Percentiles rank a stretch among this genome's conserved stretches.
Conservation (phyloP, 2,888 invertebrate genomes). For the Cosmorhoe ocellata region DNA sequence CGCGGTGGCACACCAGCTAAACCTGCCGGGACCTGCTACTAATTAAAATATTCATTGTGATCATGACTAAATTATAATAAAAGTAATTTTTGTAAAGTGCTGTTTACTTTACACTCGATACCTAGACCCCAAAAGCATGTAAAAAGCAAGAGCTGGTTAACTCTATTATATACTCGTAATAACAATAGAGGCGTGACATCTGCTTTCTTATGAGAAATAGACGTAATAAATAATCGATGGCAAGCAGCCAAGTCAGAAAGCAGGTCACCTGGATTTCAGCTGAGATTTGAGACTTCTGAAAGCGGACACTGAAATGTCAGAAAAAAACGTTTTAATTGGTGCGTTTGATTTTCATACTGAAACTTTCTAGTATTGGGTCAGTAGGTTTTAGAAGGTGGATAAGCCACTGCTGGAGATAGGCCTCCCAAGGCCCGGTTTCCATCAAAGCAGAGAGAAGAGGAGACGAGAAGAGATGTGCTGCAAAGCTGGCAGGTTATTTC, state of each 20-base stretch:
- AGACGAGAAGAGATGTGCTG: no score
- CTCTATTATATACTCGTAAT: no score
- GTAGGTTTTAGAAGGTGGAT: no score
- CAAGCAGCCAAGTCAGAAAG: constrained; percentile 12
- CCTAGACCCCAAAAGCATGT: no score
- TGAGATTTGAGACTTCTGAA: constrained; percentile 11
- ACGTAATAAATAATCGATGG: constrained; percentile 10
- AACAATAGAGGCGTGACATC: constrained; percentile 9
- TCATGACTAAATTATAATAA: constrained; percentile 21
- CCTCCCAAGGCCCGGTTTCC: no score
- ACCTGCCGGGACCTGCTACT: constrained; percentile 63
- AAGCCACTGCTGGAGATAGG: no score
- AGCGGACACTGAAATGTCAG: constrained; percentile 10
- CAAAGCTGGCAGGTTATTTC: no score
- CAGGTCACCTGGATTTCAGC: constrained; percentile 18
- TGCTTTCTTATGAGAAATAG: constrained; percentile 17
- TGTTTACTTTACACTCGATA: constrained; percentile 13
- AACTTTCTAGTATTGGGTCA: no score
- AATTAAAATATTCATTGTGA: constrained; percentile 25
- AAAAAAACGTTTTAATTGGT: background rate
- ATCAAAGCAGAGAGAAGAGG: no score
- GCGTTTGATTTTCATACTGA: background rate
- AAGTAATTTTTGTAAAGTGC: constrained; percentile 15
- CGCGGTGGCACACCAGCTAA: constrained; percentile 77
- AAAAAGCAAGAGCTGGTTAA: no score